Conservation (phyloP, 1,140 invertebrate genomes). For the Brachionus koreanus region DNA sequence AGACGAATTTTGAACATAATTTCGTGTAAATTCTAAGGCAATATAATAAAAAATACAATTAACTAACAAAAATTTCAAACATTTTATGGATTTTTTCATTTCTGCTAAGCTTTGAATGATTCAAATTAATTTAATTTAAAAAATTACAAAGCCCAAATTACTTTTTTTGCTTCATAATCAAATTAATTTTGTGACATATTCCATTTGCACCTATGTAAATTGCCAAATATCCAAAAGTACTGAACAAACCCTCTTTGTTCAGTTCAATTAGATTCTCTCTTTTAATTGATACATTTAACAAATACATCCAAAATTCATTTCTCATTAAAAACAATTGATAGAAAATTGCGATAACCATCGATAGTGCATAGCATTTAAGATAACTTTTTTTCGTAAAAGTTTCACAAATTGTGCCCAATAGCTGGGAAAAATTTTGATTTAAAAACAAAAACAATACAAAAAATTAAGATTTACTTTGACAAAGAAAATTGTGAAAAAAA, state of each 20-base stretch:
- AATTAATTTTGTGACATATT: background rate
- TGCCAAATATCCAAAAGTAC: constrained; percentile 74
- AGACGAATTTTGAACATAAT: constrained; percentile 21
- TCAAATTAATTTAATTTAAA: background rate
- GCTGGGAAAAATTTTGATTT: background rate
- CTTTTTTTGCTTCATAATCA: background rate
- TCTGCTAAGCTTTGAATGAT: background rate
- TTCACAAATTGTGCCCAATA: background rate
- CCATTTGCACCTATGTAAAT: constrained; percentile 67
- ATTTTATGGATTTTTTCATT: background rate
- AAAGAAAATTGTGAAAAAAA: constrained; percentile 30
- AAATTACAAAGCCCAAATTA: background rate
- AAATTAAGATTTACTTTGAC: background rate
- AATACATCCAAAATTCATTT: constrained; percentile 17
- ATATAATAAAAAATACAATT: background rate
- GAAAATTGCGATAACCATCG: background rate
- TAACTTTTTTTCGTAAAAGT: background rate
- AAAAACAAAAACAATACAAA: background rate
- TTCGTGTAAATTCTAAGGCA: background rate
- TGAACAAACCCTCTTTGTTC: constrained; percentile 83
- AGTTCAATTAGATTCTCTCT: constrained; percentile 62
- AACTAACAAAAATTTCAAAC: background rate
- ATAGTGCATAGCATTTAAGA: background rate
- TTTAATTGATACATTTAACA: background rate
- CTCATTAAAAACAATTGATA: constrained; percentile 5